Conservation (phyloP, 2,888 invertebrate genomes). For the Limnephilus lunatus region DNA sequence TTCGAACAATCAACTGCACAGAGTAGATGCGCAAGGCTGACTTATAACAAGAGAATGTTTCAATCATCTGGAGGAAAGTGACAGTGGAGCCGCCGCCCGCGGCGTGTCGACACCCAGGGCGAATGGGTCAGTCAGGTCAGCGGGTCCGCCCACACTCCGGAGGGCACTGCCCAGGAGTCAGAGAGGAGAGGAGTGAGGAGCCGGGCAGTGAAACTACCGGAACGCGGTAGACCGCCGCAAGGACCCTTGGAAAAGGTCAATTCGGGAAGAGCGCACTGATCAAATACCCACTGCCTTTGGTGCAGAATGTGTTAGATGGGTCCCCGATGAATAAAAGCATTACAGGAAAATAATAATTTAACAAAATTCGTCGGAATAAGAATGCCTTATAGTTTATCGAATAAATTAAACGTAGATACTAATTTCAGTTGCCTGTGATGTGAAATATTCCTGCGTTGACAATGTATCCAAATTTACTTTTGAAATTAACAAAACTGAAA, state of each 20-base stretch:
- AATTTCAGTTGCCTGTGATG: too few relatives aligned
- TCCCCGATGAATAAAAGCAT: not conserved
- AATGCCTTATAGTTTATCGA: too few relatives aligned
- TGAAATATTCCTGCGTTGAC: too few relatives aligned
- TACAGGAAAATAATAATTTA: not conserved
- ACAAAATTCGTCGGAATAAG: not conserved
- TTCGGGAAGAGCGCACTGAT: not conserved
- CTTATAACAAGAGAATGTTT: constrained; percentile 19
- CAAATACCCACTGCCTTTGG: not conserved
- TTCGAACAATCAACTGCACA: not conserved
- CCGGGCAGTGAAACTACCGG: not conserved
- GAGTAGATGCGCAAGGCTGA: not conserved
- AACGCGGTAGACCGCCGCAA: not conserved
- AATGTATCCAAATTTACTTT: too few relatives aligned
- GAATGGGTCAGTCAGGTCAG: constrained; percentile 41
- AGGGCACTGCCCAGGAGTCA: not conserved
- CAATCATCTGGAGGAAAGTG: constrained; percentile 25
- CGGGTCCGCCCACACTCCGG: constrained; percentile 4
- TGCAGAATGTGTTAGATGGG: not conserved
- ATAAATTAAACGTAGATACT: too few relatives aligned
- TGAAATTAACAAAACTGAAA: too few relatives aligned
- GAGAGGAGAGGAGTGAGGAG: not conserved
- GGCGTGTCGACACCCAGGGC: constrained; percentile 3
- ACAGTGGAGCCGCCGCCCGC: not conserved
- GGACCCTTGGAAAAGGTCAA: not conserved